Evolutionary conservation across 2,797 vertebrate species (phyloP).

Genomic region (Microchirus variegatus): DNA sequence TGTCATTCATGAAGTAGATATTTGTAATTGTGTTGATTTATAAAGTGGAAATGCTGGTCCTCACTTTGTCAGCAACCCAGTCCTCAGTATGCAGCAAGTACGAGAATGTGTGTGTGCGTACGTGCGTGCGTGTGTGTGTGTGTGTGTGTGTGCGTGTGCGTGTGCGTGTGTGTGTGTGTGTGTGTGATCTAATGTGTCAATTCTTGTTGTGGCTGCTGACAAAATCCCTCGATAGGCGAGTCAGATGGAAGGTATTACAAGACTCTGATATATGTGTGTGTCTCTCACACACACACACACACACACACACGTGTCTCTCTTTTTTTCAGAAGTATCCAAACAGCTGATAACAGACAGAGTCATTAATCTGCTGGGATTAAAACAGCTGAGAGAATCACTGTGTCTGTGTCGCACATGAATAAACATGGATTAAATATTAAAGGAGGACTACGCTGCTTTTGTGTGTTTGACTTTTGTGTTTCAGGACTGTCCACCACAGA

Average conservation of each 20-base stretch:
- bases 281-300: too few species aligned
- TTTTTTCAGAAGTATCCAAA: too few species aligned
- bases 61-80: too few species aligned
- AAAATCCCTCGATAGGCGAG: conserved; percentile 26
- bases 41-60: too few species aligned
- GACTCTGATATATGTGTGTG: conserved; percentile 25
- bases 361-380: conserved; percentile 27
- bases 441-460: neutral
- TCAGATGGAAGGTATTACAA: conserved; percentile 53
- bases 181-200: neutral
- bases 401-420: neutral
- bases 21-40: too few species aligned
- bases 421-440: conserved; percentile 15
- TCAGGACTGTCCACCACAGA: too few species aligned
- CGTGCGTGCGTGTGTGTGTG: neutral
- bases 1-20: too few species aligned
- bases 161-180: neutral
- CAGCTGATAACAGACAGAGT: too few species aligned
- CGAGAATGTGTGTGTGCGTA: too few species aligned
- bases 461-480: too few species aligned
- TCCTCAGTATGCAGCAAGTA: too few species aligned
- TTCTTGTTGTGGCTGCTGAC: conserved; percentile 8
- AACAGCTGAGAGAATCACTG: conserved; percentile 38
- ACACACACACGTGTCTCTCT: too few species aligned
- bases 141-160: neutral